These are phyloP conservation scores for Gila robusta DNA, from an alignment of 2,797 vertebrate species.

Conservation along the genomic window DNA sequence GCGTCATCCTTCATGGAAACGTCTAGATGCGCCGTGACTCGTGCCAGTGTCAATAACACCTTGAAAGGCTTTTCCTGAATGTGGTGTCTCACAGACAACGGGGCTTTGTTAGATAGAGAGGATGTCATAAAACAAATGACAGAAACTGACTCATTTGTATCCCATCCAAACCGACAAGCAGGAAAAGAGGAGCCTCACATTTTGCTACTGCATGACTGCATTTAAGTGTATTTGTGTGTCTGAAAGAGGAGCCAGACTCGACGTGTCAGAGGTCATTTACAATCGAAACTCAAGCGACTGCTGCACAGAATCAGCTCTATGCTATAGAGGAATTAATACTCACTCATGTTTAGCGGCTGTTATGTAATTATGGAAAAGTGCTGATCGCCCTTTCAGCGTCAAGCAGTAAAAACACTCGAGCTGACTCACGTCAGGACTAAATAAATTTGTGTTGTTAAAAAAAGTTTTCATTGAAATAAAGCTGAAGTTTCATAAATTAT, in stretches of 20 bases:
- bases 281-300: not conserved
- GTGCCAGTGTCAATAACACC: slow-evolving; percentile 76
- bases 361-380: not conserved
- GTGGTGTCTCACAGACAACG: slow-evolving; percentile 43
- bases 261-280: not conserved
- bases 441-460: not conserved
- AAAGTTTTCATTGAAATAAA: not conserved
- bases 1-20: slow-evolving; percentile 71
- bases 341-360: not conserved
- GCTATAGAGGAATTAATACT: not conserved
- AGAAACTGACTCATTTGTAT: slow-evolving; percentile 7
- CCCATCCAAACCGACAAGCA: not conserved
- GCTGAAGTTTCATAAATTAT: not conserved
- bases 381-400: not conserved
- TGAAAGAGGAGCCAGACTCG: not conserved
- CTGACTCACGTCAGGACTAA: not conserved
- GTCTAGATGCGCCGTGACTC: slow-evolving; percentile 44
- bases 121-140: slow-evolving; percentile 48
- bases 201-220: slow-evolving; percentile 56
- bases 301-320: not conserved
- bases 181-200: slow-evolving; percentile 51
- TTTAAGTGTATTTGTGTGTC: too few relatives aligned
- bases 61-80: slow-evolving; percentile 69
- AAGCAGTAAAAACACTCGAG: not conserved
- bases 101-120: slow-evolving; percentile 54